These are phyloP conservation scores for Rhopalosiphum padi DNA, from an alignment of 1,140 invertebrate genomes.

Conservation along the genomic window DNA sequence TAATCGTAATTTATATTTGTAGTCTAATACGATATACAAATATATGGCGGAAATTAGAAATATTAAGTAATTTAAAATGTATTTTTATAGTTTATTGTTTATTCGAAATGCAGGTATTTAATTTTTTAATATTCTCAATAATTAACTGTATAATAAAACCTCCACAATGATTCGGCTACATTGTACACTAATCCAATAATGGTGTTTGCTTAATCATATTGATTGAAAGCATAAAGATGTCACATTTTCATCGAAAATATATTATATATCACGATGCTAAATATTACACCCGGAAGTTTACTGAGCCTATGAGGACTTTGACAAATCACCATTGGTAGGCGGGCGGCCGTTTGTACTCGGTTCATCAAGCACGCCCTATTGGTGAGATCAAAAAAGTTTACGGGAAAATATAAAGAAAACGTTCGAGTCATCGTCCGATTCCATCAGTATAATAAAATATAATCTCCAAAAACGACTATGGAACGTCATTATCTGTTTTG, in stretches of 20 bases:
- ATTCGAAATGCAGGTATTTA: neutral
- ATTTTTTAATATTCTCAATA: neutral
- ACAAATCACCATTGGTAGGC: conserved; percentile 26
- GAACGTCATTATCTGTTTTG: conserved; percentile 52
- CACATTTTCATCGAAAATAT: neutral
- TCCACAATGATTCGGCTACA: neutral
- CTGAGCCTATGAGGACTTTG: conserved; percentile 47
- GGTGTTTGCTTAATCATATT: neutral
- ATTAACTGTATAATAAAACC: neutral
- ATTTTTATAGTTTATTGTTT: neutral
- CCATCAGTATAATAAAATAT: conserved; percentile 53
- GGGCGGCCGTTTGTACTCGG: conserved; percentile 29
- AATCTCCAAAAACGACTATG: conserved; percentile 28
- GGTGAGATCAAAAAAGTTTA: conserved; percentile 52
- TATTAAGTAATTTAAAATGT: neutral
- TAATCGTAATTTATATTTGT: neutral
- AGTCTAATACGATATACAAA: neutral
- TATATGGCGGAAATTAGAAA: neutral
- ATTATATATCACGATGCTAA: neutral
- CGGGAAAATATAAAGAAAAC: conserved; percentile 44
- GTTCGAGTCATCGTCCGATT: conserved; percentile 50
- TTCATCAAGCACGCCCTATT: conserved; percentile 53
- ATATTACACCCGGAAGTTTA: conserved; percentile 56
- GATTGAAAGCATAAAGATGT: conserved; percentile 21
- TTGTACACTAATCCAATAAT: neutral